These are phyloP conservation scores for Trogon surrucura DNA, from an alignment of 2,113 vertebrate genomes.

Conservation along the genomic window DNA sequence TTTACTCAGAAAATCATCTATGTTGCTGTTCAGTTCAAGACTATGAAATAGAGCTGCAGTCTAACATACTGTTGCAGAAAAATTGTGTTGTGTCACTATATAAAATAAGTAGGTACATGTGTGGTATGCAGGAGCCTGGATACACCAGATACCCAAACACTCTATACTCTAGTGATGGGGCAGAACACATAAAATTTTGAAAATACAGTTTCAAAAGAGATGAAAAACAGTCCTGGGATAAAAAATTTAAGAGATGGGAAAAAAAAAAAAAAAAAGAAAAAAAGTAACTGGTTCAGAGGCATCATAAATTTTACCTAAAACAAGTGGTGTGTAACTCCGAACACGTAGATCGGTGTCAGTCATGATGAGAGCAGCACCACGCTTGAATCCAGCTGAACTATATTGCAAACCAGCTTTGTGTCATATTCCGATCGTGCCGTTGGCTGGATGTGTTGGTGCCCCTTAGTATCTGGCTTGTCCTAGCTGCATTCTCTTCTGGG, in stretches of 20 bases:
- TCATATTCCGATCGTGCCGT: rapidly evolving
- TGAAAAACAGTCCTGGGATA: neutral
- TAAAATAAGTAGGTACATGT: neutral
- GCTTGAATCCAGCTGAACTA: neutral
- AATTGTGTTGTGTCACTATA: neutral
- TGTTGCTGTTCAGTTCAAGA: neutral
- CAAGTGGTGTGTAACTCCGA: slow-evolving; percentile 2
- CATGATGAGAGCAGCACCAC: neutral
- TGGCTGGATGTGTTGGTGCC: neutral
- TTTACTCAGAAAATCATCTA: neutral
- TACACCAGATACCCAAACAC: neutral
- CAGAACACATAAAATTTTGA: neutral
- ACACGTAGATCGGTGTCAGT: slow-evolving; percentile 6
- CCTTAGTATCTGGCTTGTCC: neutral
- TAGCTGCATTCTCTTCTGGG: neutral
- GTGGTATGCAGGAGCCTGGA: neutral
- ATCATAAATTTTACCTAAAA: slow-evolving; percentile 30
- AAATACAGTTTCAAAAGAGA: neutral
- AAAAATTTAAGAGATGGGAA: neutral
- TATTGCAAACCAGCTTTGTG: neutral
- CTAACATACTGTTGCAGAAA: neutral
- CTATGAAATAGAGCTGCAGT: neutral
- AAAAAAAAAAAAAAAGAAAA: neutral
- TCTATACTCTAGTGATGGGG: neutral
- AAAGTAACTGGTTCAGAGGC: neutral